Percentiles rank a stretch among this genome's conserved stretches.
Conservation (phyloP, 1,140 invertebrate genomes). For the Drosophila varians region DNA sequence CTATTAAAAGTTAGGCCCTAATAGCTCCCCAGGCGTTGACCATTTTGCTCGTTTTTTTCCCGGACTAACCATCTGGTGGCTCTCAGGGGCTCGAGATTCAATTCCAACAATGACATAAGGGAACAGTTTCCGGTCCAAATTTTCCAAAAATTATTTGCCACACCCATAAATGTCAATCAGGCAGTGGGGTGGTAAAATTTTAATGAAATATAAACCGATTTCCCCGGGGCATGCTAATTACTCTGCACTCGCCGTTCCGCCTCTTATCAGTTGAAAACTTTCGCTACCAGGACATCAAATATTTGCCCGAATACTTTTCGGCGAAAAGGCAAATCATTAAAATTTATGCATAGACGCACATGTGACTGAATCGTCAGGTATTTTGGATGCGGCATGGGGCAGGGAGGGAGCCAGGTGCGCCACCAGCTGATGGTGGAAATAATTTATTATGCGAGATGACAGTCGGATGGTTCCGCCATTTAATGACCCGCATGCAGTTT, state of each 20-base stretch:
- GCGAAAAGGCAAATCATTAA: conserved; percentile 73
- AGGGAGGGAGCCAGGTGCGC: neutral
- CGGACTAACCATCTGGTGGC: conserved; percentile 24
- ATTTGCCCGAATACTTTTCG: conserved; percentile 70
- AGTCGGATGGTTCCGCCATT: conserved; percentile 39
- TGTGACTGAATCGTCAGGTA: conserved; percentile 8
- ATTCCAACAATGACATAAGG: conserved; percentile 25
- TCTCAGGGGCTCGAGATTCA: conserved; percentile 35
- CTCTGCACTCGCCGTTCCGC: conserved; percentile 25
- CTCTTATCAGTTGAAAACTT: conserved; percentile 55
- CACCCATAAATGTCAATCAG: conserved; percentile 31
- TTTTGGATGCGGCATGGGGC: neutral
- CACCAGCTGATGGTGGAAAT: conserved; percentile 19
- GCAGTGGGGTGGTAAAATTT: conserved; percentile 22
- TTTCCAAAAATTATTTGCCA: conserved; percentile 1
- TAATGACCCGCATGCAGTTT: conserved; percentile 65
- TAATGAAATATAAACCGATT: conserved; percentile 41
- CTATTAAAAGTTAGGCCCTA: conserved; percentile 67
- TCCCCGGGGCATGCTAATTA: conserved; percentile 56
- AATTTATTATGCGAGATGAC: conserved; percentile 35
- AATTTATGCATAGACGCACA: conserved; percentile 70
- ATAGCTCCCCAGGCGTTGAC: conserved; percentile 58
- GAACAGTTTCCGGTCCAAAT: neutral
- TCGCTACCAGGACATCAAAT: conserved; percentile 42
- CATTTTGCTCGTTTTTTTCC: neutral